phyloP scores from a whole-genome alignment of 1,140 invertebrate genomes.

The Cotesia typhae region DNA sequence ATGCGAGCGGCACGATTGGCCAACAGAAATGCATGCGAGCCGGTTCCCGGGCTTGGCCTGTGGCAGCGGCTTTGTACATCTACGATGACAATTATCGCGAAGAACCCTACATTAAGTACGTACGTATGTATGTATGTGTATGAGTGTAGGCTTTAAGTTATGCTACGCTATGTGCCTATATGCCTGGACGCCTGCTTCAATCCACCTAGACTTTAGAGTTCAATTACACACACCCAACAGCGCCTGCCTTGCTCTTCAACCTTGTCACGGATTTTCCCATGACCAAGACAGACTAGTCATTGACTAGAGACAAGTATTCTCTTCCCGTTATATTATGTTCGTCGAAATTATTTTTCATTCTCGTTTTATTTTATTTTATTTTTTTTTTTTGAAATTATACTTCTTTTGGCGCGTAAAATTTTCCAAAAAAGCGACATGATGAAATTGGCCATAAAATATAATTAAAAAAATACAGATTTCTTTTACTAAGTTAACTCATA shows the following conservation, averaged over 20 bases:
- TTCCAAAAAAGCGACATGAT: no score
- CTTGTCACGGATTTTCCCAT: conserved; percentile 17
- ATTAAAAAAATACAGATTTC: no score
- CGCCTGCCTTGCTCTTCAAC: conserved; percentile 24
- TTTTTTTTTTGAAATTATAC: not conserved
- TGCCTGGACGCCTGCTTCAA: no score
- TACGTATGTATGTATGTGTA: no score
- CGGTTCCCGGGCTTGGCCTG: conserved; percentile 15
- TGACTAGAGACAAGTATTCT: no score
- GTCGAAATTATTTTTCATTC: not conserved
- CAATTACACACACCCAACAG: conserved; percentile 10
- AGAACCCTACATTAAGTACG: not conserved
- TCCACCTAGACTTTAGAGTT: conserved; percentile 13
- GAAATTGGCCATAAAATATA: no score
- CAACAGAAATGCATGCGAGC: conserved; percentile 45
- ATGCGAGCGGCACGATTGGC: conserved; percentile 61
- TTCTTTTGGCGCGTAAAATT: no score
- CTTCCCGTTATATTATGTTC: not conserved
- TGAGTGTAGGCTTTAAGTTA: no score
- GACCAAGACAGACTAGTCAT: not conserved
- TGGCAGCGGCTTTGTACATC: conserved; percentile 31
- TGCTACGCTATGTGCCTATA: no score
- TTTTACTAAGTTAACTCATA: no score
- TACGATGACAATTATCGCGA: not conserved
- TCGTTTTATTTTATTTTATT: not conserved